Percentiles rank a stretch among this genome's conserved stretches.
Conservation (phyloP, 2,113 vertebrate genomes). For the Trematomus loennbergii region DNA sequence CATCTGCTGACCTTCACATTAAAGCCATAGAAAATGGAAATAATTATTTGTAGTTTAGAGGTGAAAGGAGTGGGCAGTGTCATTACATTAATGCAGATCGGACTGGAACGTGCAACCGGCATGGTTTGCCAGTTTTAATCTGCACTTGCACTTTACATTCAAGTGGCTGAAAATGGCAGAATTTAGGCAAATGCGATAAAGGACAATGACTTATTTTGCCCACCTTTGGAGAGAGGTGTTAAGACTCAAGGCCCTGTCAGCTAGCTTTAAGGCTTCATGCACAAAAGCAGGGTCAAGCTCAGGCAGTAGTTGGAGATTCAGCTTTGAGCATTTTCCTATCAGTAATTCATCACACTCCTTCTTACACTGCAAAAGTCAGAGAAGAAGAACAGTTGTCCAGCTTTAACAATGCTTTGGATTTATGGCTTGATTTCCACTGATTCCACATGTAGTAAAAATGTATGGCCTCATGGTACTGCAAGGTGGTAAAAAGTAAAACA, state of each 20-base stretch:
- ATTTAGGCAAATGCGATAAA: neutral
- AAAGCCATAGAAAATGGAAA: constrained; percentile 21
- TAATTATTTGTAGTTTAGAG: constrained; percentile 33
- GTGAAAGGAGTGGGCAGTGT: constrained; percentile 22
- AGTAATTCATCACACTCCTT: constrained; percentile 13
- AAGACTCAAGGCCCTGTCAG: constrained; percentile 1
- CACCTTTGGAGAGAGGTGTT: neutral
- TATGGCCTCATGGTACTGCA: constrained; percentile 41
- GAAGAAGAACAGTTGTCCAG: constrained; percentile 25
- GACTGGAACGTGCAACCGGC: neutral
- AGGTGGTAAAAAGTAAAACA: constrained; percentile 54
- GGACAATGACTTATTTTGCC: neutral
- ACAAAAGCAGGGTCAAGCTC: constrained; percentile 17
- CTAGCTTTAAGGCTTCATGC: neutral
- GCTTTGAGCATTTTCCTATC: constrained; percentile 32
- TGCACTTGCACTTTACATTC: constrained; percentile 1
- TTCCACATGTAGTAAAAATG: constrained; percentile 56
- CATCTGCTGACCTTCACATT: constrained; percentile 59
- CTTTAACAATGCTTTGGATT: constrained; percentile 56
- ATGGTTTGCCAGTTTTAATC: neutral
- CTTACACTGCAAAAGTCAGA: constrained; percentile 27
- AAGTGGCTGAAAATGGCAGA: neutral
- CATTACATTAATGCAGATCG: neutral
- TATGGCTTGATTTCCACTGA: constrained; percentile 59
- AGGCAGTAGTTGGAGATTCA: constrained; percentile 1